Base-by-base conservation (phyloP, 2,113 vertebrate genomes). In the Hucho hucho region DNA sequence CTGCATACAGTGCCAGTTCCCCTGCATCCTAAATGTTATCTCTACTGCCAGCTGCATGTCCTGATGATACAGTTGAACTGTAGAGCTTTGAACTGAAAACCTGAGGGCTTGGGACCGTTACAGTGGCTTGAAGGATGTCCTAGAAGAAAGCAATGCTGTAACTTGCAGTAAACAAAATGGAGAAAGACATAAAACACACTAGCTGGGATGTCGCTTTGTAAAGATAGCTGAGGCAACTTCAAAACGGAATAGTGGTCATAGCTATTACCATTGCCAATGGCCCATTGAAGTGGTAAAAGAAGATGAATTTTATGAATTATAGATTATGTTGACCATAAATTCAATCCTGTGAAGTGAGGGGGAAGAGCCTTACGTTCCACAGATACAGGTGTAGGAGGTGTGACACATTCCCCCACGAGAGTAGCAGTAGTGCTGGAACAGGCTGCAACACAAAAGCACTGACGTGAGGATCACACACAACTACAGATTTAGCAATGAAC, bases 341-440 rank as follows among this genome's bases (percentile, higher is more conserved):
- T 56, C 1, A 13, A 56, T 56, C 6, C 4, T 56, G 53, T 56
- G 53, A 18, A 56, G 53, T 56, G 53, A 56, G 18, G 53, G 53
- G 53, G 53, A 6, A 6, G 53, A 20, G 53, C 18, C 53, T 56
- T 43, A 11, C 7, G 37, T 43, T 43, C 37, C 9, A 43, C 37
- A 11, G 37, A 43, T 43, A 43, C 37, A 43, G 37, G 37, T 43
- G 37, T 43, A 43, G 37, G 37, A 43, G 9, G 37, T 43, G 9
- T 43, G 37, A 43, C 37, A 2, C 9, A 43, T 43, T 43, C 37
- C 37, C 37, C 97, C 97, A 7, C 91, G 92, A 0, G 90, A 76
- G 79, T 98, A 99, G 94, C 97, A 99, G 80, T 96, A 98, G 81
- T 99, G 96, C 86, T 96, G 91, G 83, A 99, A 99, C 66, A 99